phyloP scores from a whole-genome alignment of 2,888 invertebrate species.

The Lacanobia oleracea region DNA sequence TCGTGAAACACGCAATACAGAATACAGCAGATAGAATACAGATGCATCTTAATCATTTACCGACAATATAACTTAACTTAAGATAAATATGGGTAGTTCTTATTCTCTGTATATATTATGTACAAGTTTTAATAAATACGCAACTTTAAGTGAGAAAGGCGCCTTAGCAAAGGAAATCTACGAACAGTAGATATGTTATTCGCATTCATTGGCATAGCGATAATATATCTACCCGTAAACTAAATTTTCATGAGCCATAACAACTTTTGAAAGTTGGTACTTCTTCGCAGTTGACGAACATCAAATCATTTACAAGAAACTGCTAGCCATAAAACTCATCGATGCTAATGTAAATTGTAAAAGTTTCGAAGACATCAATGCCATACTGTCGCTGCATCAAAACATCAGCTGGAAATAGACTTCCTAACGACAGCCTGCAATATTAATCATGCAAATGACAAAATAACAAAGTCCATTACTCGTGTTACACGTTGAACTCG shows the following conservation, averaged over 20 bases:
- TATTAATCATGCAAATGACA: conserved; percentile 81
- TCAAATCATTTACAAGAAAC: conserved; percentile 7
- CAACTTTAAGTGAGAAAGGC: not conserved
- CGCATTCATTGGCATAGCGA: not conserved
- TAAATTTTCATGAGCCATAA: conserved; percentile 7
- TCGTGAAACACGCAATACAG: too few relatives aligned
- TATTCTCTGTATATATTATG: too few relatives aligned
- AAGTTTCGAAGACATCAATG: conserved; percentile 61
- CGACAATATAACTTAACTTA: too few relatives aligned
- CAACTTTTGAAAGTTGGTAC: not conserved
- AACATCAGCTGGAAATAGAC: conserved; percentile 37
- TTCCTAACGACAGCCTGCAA: conserved; percentile 61
- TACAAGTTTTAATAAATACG: too few relatives aligned
- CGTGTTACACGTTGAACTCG: conserved; percentile 72
- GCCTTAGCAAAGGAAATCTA: not conserved
- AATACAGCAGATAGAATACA: too few relatives aligned
- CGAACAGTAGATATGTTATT: not conserved
- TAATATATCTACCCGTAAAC: not conserved
- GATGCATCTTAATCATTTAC: too few relatives aligned
- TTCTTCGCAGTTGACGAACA: not conserved
- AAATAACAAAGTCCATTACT: conserved; percentile 78
- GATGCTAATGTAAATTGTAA: conserved; percentile 49
- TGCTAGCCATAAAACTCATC: conserved; percentile 37
- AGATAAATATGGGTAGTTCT: too few relatives aligned
- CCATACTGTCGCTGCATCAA: conserved; percentile 40